Conservation (phyloP, 1,140 invertebrate genomes). For the Pseudomyrmex gracilis region DNA sequence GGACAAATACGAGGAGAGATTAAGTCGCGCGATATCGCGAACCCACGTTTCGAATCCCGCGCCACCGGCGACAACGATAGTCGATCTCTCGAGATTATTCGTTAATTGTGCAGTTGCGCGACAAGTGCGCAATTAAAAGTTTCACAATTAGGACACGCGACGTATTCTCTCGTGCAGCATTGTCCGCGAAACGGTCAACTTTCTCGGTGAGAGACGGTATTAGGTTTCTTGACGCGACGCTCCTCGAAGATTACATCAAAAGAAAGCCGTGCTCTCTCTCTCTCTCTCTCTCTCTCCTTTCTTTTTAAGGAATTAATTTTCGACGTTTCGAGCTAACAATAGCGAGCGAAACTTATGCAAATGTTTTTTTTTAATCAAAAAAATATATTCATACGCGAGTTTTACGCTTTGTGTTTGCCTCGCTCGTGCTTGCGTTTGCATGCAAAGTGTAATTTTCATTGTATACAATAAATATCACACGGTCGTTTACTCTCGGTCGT, state of each 20-base stretch:
- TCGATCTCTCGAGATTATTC: slow-evolving; percentile 64
- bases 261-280: slow-evolving; percentile 7
- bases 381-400: background rate
- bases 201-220: background rate
- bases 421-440: background rate
- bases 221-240: background rate
- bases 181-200: slow-evolving; percentile 30
- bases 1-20: slow-evolving; percentile 59
- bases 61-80: slow-evolving; percentile 19
- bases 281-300: background rate
- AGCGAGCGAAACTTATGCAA: background rate
- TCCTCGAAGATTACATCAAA: background rate
- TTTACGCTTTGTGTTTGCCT: background rate
- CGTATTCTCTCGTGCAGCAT: slow-evolving; percentile 51
- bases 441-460: slow-evolving; percentile 1
- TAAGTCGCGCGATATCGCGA: slow-evolving; percentile 69
- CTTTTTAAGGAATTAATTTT: slow-evolving; percentile 16
- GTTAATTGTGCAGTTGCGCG: slow-evolving; percentile 70
- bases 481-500: background rate
- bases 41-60: slow-evolving; percentile 55
- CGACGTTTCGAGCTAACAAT: background rate
- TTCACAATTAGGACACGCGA: slow-evolving; percentile 65
- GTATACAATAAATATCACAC: background rate
- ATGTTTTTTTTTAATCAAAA: background rate
- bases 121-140: slow-evolving; percentile 71